These are phyloP conservation scores for Melanotaenia trifasciata DNA, from an alignment of 2,797 vertebrate species.

Conservation along the genomic window DNA sequence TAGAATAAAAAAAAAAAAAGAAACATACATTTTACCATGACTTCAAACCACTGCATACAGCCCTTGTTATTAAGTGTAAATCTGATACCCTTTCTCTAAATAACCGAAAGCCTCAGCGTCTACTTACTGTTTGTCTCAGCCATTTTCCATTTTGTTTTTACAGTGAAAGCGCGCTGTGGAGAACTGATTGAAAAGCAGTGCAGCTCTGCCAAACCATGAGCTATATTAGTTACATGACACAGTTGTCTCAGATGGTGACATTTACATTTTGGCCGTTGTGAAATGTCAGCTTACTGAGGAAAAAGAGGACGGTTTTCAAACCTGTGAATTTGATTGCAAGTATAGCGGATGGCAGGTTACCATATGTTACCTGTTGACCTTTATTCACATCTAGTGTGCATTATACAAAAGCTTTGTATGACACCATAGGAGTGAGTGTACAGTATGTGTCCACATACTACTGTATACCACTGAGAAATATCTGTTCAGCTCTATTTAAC, in stretches of 20 bases:
- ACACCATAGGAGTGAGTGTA: slow-evolving; percentile 21
- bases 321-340: slow-evolving; percentile 27
- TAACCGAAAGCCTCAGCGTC: background rate
- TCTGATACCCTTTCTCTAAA: background rate
- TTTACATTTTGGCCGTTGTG: slow-evolving; percentile 63
- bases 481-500: slow-evolving; percentile 33
- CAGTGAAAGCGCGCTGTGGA: slow-evolving; percentile 15
- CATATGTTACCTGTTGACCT: slow-evolving; percentile 44
- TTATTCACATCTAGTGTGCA: slow-evolving; percentile 22
- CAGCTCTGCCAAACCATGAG: slow-evolving; percentile 21
- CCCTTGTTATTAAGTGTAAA: no score
- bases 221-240: slow-evolving; percentile 35
- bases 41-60: no score
- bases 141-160: background rate
- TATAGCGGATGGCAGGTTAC: slow-evolving; percentile 20
- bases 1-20: no score
- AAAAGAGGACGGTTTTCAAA: slow-evolving; percentile 33
- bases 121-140: slow-evolving; percentile 3
- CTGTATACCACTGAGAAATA: slow-evolving; percentile 17
- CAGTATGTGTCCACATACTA: slow-evolving; percentile 7
- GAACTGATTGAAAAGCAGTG: slow-evolving; percentile 5
- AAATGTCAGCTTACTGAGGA: slow-evolving; percentile 67
- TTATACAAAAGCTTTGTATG: slow-evolving; percentile 32
- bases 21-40: no score
- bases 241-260: slow-evolving; percentile 49